Base-by-base conservation (phyloP, 2,113 vertebrate genomes). In the Argyrosomus japonicus region DNA sequence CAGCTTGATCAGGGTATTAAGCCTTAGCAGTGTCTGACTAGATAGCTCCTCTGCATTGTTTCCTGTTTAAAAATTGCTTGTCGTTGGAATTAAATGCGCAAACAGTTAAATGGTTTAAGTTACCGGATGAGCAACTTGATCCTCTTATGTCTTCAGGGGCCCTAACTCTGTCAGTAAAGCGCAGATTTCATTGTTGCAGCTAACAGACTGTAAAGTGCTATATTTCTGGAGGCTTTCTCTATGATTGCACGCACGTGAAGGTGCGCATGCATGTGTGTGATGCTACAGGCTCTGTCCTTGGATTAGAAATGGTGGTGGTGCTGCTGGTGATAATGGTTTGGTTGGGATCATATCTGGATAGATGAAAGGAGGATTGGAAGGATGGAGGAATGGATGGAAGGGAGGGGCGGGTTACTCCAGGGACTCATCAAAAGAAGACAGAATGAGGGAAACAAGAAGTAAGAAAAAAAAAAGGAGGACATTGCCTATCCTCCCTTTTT, bases 41-140 rank as follows among this genome's bases (percentile, higher is more conserved):
- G 72, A 78, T 60, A 78, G 63, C 84, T 85, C 45, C 73, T 81
- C 70, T 75, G 81, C 77, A 81, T 87, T 87, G 86, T 88, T 91
- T 89, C 84, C 79, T 62, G 40, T 78, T 76, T 62, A 82, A 83
- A 91, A 91, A 89, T 74, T 68, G 75, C 88, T 89, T 91, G 93
- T 87, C 71, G 62, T 25, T 75, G 82, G 89, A 93, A 92, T 93
- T 93, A 92, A 93, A 93, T 79, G 89, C 88, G 91, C 89, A 93
- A 93, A 93, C 92, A 93, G 94, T 94, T 95, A 94, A 95, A 94
- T 93, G 92, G 94, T 94, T 93, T 93, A 94, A 86, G 94, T 94
- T 89, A 83, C 82, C 85, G 90, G 91, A 90, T 93, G 93, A 94
- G 89, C 89, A 93, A 89, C 88, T 86, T 87, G 93, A 93, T 91